Percentiles rank a stretch among this genome's conserved stretches.
Evolutionary conservation across 2,113 vertebrate genomes (phyloP).

Genomic region (Clinocottus analis): DNA sequence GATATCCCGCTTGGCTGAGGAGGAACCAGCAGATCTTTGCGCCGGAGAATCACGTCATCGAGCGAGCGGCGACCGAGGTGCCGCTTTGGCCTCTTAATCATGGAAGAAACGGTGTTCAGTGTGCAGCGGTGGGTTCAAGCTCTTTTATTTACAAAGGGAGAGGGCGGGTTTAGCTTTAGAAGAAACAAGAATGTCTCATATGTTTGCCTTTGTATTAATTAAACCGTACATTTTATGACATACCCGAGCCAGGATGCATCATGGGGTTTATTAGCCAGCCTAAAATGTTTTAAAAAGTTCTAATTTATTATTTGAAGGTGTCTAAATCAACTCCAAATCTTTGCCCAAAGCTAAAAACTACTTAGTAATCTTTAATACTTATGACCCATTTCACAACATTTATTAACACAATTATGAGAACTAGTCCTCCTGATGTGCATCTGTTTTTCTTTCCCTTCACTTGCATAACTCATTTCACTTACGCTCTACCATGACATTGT

Average conservation of each 20-base stretch:
- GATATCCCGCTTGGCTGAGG: constrained; percentile 61
- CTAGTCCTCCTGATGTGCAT: constrained; percentile 18
- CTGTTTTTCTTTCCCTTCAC: constrained; percentile 40
- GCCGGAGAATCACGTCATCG: constrained; percentile 51
- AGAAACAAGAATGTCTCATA: constrained; percentile 6
- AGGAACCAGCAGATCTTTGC: constrained; percentile 40
- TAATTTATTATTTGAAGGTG: not conserved
- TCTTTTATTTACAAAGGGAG: constrained; percentile 26
- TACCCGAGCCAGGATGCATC: constrained; percentile 4
- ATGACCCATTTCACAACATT: constrained; percentile 9
- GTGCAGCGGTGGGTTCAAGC: constrained; percentile 4
- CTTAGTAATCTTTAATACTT: not conserved
- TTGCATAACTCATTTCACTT: constrained; percentile 36
- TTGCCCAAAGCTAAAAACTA: not conserved
- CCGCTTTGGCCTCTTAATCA: constrained; percentile 35
- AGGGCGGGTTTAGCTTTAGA: constrained; percentile 15
- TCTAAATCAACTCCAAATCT: not conserved
- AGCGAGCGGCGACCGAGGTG: constrained; percentile 41
- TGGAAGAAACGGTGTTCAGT: constrained; percentile 21
- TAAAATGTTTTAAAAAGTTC: constrained; percentile 1
- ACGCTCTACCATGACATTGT: constrained; percentile 46
- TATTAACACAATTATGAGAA: too few species aligned
- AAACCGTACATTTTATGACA: constrained; percentile 4
- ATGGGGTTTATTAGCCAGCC: not conserved
- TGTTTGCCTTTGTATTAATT: constrained; percentile 14